Base-by-base conservation (phyloP, 2,113 vertebrate genomes). In the Actenoides hombroni region DNA sequence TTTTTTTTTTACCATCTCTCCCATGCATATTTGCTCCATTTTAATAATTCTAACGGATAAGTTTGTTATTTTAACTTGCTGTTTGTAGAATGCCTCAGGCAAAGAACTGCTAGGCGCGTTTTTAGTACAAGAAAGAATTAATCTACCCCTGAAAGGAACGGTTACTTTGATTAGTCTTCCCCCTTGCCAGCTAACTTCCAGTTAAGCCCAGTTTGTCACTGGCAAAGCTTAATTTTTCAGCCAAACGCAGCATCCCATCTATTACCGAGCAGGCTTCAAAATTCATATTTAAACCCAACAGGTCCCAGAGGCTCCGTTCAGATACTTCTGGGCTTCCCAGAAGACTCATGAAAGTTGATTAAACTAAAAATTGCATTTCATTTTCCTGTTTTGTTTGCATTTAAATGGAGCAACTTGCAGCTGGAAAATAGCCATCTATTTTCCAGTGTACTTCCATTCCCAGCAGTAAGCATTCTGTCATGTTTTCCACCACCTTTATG, bases 301-400 rank as follows among this genome's bases (percentile, higher is more conserved):
- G 61, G 83, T 94, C 95, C 95, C 96, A 91, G 86, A 16, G 92
- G 92, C 86, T 97, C 91, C 83, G 89, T 84, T 85, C 67, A 92
- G 90, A 63, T 92, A 73, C 79, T 95, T 82, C 51, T 69, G 28
- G 70, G 49, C 77, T 96, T 96, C 90, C 94, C 91, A 95, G 69
- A 92, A 97, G 92, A 76, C 86, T 83, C 90, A 46, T 97, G 94
- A 97, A 93, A 97, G 84, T 79, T 97, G 95, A 97, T 97, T 97
- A 96, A 97, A 95, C 68, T 79, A 86, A 97, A 97, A 97, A 96
- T 92, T 91, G 89, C 64, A 82, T 96, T 95, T 96, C 92, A 95
- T 93, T 92, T 97, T 64, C 87, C 59, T 96, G 87, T 85, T 97
- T 96, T 96, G 80, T 94, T 98, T 97, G 80, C 74, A 97, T 92